Evolutionary conservation across 2,797 vertebrate genomes (phyloP).

Genomic region (Harpagifer antarcticus): DNA sequence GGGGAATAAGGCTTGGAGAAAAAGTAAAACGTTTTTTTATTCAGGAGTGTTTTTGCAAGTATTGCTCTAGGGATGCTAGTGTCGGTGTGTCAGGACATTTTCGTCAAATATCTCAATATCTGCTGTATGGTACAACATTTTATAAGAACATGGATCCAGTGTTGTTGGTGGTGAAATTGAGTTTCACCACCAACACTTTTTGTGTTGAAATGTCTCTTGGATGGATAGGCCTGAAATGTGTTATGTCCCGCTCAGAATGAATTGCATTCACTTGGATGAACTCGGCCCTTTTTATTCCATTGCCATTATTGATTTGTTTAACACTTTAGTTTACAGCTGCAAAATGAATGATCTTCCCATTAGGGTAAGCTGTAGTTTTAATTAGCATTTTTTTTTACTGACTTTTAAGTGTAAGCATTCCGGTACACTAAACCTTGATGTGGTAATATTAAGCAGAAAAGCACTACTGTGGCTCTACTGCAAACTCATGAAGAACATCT

Average conservation of each 20-base stretch:
- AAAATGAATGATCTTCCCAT: too few relatives aligned
- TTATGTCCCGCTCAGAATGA: background rate
- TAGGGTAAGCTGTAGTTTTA: too few relatives aligned
- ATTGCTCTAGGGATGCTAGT: background rate
- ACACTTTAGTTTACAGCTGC: background rate
- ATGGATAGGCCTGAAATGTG: background rate
- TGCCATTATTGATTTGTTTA: background rate
- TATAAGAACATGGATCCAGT: background rate
- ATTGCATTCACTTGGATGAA: background rate
- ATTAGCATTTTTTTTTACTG: too few relatives aligned
- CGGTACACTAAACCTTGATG: background rate
- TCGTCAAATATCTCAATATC: background rate
- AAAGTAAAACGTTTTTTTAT: conserved; percentile 11
- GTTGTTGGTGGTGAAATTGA: too few relatives aligned
- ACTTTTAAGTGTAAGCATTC: background rate
- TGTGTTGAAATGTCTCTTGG: background rate
- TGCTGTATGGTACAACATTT: background rate
- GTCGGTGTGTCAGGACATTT: background rate
- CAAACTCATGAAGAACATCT: background rate
- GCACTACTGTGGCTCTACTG: background rate
- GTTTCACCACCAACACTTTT: background rate
- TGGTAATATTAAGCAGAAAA: background rate
- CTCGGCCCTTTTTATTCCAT: background rate
- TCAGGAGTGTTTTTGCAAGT: conserved; percentile 7
- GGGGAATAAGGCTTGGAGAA: background rate